Base-by-base conservation (phyloP, 30 jellyfish, hydroid and myxozoan genomes). In the Pseudorhiza aurosa region DNA sequence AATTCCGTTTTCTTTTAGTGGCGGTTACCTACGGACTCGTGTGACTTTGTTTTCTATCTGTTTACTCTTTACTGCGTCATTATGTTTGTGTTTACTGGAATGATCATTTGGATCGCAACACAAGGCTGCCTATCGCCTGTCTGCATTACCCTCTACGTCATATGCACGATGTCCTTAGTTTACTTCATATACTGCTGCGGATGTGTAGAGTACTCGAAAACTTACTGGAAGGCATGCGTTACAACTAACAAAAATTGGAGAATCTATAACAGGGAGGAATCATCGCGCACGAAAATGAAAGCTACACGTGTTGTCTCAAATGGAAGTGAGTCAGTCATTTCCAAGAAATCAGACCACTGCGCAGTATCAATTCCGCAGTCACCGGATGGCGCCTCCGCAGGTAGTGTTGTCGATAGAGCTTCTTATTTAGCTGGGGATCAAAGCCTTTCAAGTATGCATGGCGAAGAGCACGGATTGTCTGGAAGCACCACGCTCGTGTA, bases 141-240 rank as follows among this genome's bases (percentile, higher is more conserved):
- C 40, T 91, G 98, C 82, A 71, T 91, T 50, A 70, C 96, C 19
- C 88, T 91, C 27, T 91, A 91, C 65, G 87, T 68, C 73, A 83
- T 91, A 11, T 91, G 96, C 83, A 75, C 77, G 37, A 65, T 91
- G 81, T 94, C 98, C 32, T 74, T 91, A 42, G 76, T 83, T 18
- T 91, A 91, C 40, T 83, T 91, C 78, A 55, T 91, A 72, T 91
- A 91, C 77, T 86, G 96, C 56, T 91, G 98, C 59, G 96, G 96
- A 53, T 84, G 98, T 55, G 98, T 75, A 27, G 95, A 79, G 44
- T 91, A 91, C 75, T 75, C 96, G 2, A 62, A 77, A 56, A 42
- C 89, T 40, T 83, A 84, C 77, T 71, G 96, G 95, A 75, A 85
- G 85, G 89, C 98, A 57, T 69, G 94, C 57, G 73, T 91, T 43